Evolutionary conservation across 2,797 vertebrate genomes (phyloP), one percentile per base, ranked within the genome.

Genomic region (Aeoliscus strigatus): DNA sequence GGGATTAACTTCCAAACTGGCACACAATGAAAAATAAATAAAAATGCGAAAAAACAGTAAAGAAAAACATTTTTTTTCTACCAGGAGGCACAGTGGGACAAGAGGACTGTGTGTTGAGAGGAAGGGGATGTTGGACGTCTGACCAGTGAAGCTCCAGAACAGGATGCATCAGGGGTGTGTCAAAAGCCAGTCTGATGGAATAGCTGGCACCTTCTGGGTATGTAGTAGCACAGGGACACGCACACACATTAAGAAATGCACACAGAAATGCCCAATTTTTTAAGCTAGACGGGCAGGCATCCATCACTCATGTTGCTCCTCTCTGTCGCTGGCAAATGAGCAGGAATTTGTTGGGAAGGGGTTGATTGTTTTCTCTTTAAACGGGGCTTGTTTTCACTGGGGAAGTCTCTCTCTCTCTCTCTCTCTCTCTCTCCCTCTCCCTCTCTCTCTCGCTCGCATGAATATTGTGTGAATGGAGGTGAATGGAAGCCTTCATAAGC

Each of bases 301-400:
- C 68, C 75, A 78, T 77, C 74, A 66, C 55, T 39, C 35, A 29
- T 35, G 12, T 30, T 44, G 29, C 66, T 73, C 59, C 55, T 65
- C 43, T 46, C 32, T 6, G 24, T 54, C 32, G 15, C 54, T 71
- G 58, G 75, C 67, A 71, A 75, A 75, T 75, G 66, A 72, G 60
- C 62, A 83, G 79, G 81, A 87, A 80, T 80, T 61, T 69, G 51
- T 62, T 14, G 25, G 60, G 78, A n/a, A 51, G 51, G 51, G 61
- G 60, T 36, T 46, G 76, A 84, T 84, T 84, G 83, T 87, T 87
- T 87, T 87, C 77, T 83, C 81, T 81, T 81, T 47, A 80, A 81
- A 78, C 74, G 30, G 34, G 58, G 46, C 75, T 63, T 82, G 73
- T 82, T 86, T 85, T 79, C 23, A 26, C 76, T 74, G 50, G 51